Evolutionary conservation across 2,797 vertebrate species (phyloP), one percentile per base, ranked within the genome.

Genomic region (Petrocephalus sullivani): DNA sequence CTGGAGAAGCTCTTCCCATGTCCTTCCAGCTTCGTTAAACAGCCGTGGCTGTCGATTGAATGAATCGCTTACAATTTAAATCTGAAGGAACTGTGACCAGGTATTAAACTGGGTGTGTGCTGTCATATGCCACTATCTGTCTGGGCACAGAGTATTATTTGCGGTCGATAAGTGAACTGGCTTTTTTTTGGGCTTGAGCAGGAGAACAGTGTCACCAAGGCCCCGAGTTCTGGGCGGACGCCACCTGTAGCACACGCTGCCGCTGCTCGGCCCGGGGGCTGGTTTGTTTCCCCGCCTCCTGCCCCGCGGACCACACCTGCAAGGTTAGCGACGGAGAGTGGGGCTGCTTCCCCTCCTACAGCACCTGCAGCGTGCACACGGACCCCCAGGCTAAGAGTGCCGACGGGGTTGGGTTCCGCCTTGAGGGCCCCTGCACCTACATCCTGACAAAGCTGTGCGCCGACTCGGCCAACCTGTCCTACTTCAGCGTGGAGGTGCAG

Each of bases 341-440:
- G 9, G 91, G 51, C 87, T 91, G 92, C 90, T 28, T 90, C 2
- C 21, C 91, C 0, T 89, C 91, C 33, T 93, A 91, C 0, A 96
- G 96, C 90, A 95, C 90, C 83, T 97, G 97, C 90, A 94, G 94
- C 0, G 91, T 97, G 37, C 91, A 96, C 87, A 88, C 93, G 0
- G 94, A 96, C 91, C 94, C 95, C 1, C 95, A 96, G 85, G 96
- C 95, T 93, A 94, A 92, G 87, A 96, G 96, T 56, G 97, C 97
- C 92, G 96, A 97, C 92, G 96, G 95, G 21, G 90, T 92, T 90
- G 93, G 90, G 1, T 95, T 96, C 90, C 90, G 88, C 92, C 97
- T 97, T 89, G 93, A 93, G 92, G 94, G 92, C 2, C 92, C 92
- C 64, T 98, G 97, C 93, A 96, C 94, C 87, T 97, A 97, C 89